Evolutionary conservation across 2,888 invertebrate species (phyloP), one percentile per base, ranked within the genome.

Genomic region (Ceriagrion tenellum): DNA sequence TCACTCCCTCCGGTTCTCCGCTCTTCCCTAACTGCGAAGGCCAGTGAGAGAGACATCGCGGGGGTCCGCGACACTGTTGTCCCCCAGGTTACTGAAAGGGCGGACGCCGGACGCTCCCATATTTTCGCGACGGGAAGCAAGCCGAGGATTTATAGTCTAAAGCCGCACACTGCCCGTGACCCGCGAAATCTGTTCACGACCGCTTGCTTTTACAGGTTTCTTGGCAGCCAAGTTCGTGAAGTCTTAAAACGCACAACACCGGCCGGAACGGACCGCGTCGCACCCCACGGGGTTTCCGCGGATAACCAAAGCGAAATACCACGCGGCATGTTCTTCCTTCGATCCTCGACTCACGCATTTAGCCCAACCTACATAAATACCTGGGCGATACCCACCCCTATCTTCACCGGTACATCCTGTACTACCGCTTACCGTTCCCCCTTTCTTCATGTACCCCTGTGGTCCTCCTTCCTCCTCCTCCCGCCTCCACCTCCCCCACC

Each of bases 41-140:
- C 30, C 35, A 18, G 35, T 35, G 81, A 35, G 30, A 12, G 81
- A 35, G 30, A 81, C 30, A 81, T 4, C 69, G 18, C 26, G 26
- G 35, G 81, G 81, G 30, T 35, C 81, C 81, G 81, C 81, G 81
- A 81, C 81, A 81, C 81, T 81, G 81, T 81, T 81, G 81, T 81
- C 81, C 81, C 35, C 30, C 81, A 81, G 81, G 81, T 81, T 81
- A 81, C 81, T 81, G 81, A 81, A 81, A 81, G 35, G 81, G 35
- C n/a, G 81, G 69, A n/a, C n/a, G 69, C 23, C 20, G 23, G 81
- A 35, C 30, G 35, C 8, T 81, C 81, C 81, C 81, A 16, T 12
- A 81, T 35, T 69, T 81, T 81, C 81, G 16, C 81, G 81, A 35
- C 35, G 81, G 81, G 81, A 26, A 35, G 81, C 81, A 16, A 35